These are phyloP conservation scores for Lasiurus cinereus DNA, from an alignment of 2,113 vertebrate genomes.

Conservation along the genomic window DNA sequence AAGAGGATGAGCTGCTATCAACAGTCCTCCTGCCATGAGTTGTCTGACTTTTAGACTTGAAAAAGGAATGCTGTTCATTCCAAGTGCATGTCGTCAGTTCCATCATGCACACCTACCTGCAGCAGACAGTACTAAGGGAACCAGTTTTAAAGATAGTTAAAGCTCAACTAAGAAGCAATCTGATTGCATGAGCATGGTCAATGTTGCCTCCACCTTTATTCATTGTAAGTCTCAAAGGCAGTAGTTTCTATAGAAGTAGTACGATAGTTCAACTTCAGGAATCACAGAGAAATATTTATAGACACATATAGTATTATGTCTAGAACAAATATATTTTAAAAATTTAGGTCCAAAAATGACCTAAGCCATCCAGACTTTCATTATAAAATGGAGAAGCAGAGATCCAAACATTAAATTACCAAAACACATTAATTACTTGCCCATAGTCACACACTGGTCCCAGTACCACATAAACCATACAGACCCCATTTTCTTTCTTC, in stretches of 20 bases:
- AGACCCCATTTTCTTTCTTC: neutral
- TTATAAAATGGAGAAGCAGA: neutral
- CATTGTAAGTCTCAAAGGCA: neutral
- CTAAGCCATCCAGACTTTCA: no score
- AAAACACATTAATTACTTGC: neutral
- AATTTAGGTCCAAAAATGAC: neutral
- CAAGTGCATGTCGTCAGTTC: neutral
- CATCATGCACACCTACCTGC: neutral
- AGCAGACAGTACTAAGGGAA: neutral
- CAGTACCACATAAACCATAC: neutral
- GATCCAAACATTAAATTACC: neutral
- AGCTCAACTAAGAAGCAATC: neutral
- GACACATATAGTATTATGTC: neutral
- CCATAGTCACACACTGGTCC: neutral
- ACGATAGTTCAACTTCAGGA: neutral
- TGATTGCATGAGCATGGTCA: neutral
- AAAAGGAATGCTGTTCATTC: neutral
- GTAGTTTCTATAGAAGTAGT: neutral
- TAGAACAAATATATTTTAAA: neutral
- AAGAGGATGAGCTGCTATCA: neutral
- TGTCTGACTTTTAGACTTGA: neutral
- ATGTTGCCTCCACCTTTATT: neutral
- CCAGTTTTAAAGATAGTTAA: neutral
- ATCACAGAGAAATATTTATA: constrained; percentile 4
- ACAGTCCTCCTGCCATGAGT: neutral